A percentile compares a stretch with the other conserved stretches of the same genome.
These are phyloP conservation scores for Dryas iulia DNA, from an alignment of 1,140 invertebrate genomes.

Conservation along the genomic window DNA sequence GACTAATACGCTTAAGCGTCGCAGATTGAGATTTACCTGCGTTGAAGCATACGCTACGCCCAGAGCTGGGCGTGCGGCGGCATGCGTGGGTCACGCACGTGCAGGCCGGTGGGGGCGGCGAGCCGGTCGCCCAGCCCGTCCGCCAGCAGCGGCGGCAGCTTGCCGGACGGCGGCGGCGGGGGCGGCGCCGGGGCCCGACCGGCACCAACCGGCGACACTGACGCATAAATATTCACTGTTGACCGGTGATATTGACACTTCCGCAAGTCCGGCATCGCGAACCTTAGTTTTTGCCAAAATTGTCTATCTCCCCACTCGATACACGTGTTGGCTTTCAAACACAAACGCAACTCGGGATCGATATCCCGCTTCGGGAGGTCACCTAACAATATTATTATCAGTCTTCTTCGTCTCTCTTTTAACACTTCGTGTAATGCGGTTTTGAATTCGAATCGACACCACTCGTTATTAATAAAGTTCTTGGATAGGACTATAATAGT, in stretches of 20 bases:
- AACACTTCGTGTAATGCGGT: conserved; percentile 94
- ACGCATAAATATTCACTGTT: conserved; percentile 85
- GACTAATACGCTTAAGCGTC: conserved; percentile 78
- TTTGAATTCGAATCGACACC: conserved; percentile 96
- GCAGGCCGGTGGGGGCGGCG: conserved; percentile 81
- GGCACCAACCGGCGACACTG: conserved; percentile 77
- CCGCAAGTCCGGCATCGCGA: conserved; percentile 91
- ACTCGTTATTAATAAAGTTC: conserved; percentile 96
- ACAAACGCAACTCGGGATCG: conserved; percentile 93
- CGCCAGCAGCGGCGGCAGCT: conserved; percentile 76
- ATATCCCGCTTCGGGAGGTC: conserved; percentile 92
- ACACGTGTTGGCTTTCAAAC: conserved; percentile 93
- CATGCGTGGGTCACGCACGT: conserved; percentile 90
- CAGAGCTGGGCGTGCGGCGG: conserved; percentile 94
- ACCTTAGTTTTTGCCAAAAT: conserved; percentile 96
- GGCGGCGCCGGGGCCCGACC: conserved; percentile 83
- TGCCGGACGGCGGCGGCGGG: conserved; percentile 83
- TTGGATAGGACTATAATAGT: conserved; percentile 95
- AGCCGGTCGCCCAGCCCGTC: conserved; percentile 75
- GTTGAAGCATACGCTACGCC: conserved; percentile 82
- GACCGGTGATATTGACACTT: conserved; percentile 83
- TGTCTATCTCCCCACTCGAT: conserved; percentile 95
- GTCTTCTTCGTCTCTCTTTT: conserved; percentile 88
- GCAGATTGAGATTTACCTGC: conserved; percentile 77
- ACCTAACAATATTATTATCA: conserved; percentile 92